phyloP scores from a whole-genome alignment of 1,140 invertebrate genomes.

The Drosophila littoralis region DNA sequence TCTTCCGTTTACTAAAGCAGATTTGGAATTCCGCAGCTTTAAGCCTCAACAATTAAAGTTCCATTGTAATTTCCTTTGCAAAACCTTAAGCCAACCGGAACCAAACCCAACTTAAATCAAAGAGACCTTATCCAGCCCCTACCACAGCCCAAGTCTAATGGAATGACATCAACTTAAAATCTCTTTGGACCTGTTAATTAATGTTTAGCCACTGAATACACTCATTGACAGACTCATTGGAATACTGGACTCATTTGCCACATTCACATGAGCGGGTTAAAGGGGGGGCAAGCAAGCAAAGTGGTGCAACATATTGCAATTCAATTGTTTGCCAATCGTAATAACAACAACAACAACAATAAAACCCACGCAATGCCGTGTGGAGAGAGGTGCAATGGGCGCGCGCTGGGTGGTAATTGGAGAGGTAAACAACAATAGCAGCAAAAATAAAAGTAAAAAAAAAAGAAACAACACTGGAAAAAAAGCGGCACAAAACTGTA shows the following conservation, averaged over 20 bases:
- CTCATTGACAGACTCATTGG: constrained; percentile 13
- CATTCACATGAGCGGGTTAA: neutral
- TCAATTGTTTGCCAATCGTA: constrained; percentile 49
- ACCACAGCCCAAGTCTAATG: neutral
- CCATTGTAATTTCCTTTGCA: too few species aligned
- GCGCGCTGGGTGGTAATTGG: constrained; percentile 61
- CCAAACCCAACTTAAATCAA: neutral
- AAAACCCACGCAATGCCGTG: constrained; percentile 21
- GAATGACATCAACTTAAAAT: neutral
- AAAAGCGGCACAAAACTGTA: constrained; percentile 33
- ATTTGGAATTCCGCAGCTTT: too few species aligned
- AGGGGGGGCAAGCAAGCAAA: neutral
- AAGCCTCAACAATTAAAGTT: too few species aligned
- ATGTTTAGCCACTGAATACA: neutral
- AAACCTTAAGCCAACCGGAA: neutral
- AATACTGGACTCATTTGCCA: neutral
- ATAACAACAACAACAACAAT: constrained; percentile 21
- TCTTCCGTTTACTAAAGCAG: too few species aligned
- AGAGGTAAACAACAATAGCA: constrained; percentile 51
- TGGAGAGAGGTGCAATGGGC: neutral
- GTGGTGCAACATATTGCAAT: constrained; percentile 49
- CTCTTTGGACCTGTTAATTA: neutral
- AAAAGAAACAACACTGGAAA: constrained; percentile 33
- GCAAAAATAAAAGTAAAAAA: constrained; percentile 25
- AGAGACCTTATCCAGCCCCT: neutral